Base-by-base conservation (phyloP, 1,140 invertebrate genomes). In the Macrotrachela quadricornifera region DNA sequence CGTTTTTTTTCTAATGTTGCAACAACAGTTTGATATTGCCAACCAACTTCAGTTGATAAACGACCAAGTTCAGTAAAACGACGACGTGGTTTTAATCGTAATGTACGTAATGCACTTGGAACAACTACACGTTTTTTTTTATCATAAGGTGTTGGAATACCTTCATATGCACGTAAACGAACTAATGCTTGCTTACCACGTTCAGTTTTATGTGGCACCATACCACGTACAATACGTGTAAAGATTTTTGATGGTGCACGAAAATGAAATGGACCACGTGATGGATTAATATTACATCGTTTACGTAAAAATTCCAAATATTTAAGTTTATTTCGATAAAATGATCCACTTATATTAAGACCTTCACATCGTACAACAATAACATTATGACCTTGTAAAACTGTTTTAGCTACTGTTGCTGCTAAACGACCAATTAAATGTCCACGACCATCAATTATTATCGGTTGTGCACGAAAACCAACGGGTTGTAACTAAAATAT, bases 11-110 rank as follows among this genome's bases (percentile, higher is more conserved):
- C 92, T 57, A 97, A 73, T 50, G 84, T 85, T 60, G 80, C 78
- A 57, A 97, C 82, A 56, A 99, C 88, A 60, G 80, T 77, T 68
- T 90, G 80, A 76, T 97, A 97, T 71, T 99, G 97, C 94, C 94
- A 99, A 59, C 94, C 94, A 53, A 97, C 90, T 76, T 99, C 92
- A 69, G 91, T 85, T 30, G 88, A 86, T 41, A 99, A 75, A 61
- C 92, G 79, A 58, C 90, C 88, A 54, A 99, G 78, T 63, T 80
- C 79, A 71, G 88, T 95, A 74, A 83, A 95, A 30, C 21, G 21
- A 65, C 92, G 80, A 59, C 85, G 83, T 58, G 90, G 88, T 66
- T 90, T 88, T 40, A 97, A 73, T 60, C 87, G 85, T 63, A 96
- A 76, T n/a, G 92, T 79, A 61, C 85, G 78, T 66, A 97, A 79